Evolutionary conservation across 2,113 vertebrate species (phyloP), one percentile per base, ranked within the genome.

Genomic region (Cygnus buccinator): DNA sequence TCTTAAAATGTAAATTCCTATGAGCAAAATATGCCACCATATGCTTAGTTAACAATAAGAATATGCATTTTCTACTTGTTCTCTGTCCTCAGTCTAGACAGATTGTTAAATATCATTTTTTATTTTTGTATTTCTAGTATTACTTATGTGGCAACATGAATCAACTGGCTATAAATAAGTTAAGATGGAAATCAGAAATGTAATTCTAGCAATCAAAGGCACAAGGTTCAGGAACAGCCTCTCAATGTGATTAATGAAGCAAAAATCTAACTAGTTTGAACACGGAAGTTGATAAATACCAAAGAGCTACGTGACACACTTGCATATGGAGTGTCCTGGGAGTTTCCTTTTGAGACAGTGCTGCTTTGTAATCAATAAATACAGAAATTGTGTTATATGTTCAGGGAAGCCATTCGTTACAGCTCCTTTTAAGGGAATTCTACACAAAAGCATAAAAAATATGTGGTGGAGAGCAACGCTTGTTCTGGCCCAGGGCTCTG

Each of bases 161-260:
- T 89, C 81, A 70, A 65, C 61, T 28, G 55, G 14, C 85, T 94
- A 85, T 82, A 91, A 95, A 91, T 86, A 91, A 58, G 71, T 48
- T 15, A 74, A 74, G 92, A 86, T 83, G 76, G 50, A 94, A 92
- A 94, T 86, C 62, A 89, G 72, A 39, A 75, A 73, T 25, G 62
- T 50, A 89, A 86, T 66, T 91, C 66, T 74, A 83, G 39, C 61
- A 57, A 81, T 50, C 66, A 78, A 76, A 86, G 76, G 61, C 21
- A 0, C 13, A 52, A 76, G 29, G 78, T 33, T 75, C 58, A 71
- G 85, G 62, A 94, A 46, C 57, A 71, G 62, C 62, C 58, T 83
- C 70, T 57, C 75, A 57, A 72, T 61, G n/a, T 31, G 67, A 92
- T 79, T 92, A 86, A 71, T 28, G 62, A 83, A 75, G 67, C 23